Conservation (phyloP, 2,113 vertebrate species). For the Tragelaphus strepsiceros region DNA sequence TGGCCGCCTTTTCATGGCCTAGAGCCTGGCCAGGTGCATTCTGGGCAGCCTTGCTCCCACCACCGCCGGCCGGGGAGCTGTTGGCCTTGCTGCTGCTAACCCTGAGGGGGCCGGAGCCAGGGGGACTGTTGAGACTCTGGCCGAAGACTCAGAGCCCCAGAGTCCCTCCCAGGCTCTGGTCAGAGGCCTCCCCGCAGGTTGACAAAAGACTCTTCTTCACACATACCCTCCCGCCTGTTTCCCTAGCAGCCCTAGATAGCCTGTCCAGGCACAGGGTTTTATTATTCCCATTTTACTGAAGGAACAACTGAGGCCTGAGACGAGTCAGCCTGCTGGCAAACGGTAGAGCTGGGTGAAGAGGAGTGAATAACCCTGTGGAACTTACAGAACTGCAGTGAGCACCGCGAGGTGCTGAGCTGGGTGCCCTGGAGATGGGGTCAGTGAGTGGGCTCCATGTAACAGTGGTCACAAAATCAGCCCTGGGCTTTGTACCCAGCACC, state of each 20-base stretch:
- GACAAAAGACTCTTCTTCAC: neutral
- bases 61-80: rapidly evolving
- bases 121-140: neutral
- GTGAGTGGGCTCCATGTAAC: rapidly evolving
- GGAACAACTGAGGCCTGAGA: neutral
- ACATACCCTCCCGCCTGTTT: neutral
- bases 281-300: neutral
- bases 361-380: no score
- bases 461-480: no score
- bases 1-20: conserved; percentile 64
- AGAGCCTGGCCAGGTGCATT: neutral
- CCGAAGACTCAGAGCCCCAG: neutral
- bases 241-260: neutral
- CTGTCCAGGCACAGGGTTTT: neutral
- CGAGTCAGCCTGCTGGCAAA: neutral
- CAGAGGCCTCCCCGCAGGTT: neutral
- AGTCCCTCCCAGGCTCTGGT: neutral
- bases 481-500: neutral
- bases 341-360: neutral
- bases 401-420: rapidly evolving
- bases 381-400: rapidly evolving
- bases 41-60: neutral
- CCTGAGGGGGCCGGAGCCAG: neutral
- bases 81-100: neutral
- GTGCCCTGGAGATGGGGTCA: neutral